phyloP scores from a whole-genome alignment of 1,140 invertebrate species.

The Pissodes strobi region DNA sequence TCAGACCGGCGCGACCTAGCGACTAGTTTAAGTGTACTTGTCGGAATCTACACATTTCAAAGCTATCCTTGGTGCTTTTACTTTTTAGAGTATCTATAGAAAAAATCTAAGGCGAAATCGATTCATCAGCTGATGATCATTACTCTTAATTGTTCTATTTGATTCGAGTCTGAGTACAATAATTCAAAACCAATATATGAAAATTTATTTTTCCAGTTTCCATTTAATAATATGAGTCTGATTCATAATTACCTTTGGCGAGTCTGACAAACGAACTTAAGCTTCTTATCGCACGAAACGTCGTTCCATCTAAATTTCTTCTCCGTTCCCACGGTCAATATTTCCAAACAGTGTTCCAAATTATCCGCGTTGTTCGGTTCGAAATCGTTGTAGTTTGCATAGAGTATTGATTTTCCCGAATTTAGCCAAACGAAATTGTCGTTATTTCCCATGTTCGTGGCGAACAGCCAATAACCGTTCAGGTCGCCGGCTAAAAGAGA shows the following conservation, averaged over 20 bases:
- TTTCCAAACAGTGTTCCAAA: slow-evolving; percentile 1
- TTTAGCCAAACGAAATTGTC: background rate
- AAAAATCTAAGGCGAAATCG: no score
- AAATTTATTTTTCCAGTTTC: no score
- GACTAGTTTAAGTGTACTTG: no score
- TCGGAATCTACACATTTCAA: no score
- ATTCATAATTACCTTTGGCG: background rate
- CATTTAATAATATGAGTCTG: no score
- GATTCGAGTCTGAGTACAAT: no score
- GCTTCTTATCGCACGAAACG: background rate
- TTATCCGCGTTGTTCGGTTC: background rate
- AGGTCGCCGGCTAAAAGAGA: background rate
- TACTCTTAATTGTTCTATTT: no score
- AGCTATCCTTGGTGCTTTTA: no score
- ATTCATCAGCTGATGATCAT: no score
- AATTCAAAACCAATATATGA: no score
- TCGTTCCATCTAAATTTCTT: background rate
- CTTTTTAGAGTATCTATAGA: no score
- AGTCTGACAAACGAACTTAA: background rate
- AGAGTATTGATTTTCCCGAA: background rate
- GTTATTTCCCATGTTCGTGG: background rate
- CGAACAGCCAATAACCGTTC: background rate
- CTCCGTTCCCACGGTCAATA: background rate
- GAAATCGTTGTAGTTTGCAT: background rate
- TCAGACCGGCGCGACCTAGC: no score